These are phyloP conservation scores for Brachionus koreanus DNA, from an alignment of 1,140 invertebrate genomes.

Conservation along the genomic window DNA sequence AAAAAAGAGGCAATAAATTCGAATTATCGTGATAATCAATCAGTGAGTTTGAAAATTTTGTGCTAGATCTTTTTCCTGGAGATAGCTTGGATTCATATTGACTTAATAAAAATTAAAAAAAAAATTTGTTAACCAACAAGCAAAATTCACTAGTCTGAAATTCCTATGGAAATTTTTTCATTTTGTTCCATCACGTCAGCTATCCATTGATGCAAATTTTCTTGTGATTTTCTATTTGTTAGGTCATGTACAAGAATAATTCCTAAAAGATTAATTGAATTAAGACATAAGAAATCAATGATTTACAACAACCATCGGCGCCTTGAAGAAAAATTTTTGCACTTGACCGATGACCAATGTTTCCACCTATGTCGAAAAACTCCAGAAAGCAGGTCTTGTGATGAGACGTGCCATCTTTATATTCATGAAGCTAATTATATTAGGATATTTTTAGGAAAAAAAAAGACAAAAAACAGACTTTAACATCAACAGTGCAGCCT, in stretches of 20 bases:
- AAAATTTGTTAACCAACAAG: no score
- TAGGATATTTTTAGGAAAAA: background rate
- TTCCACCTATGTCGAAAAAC: constrained; percentile 92
- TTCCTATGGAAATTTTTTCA: background rate
- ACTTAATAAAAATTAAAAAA: background rate
- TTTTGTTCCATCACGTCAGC: constrained; percentile 72
- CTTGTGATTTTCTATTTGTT: constrained; percentile 88
- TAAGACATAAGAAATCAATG: background rate
- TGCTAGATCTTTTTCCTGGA: background rate
- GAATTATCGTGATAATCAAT: background rate
- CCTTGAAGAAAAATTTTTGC: constrained; percentile 81
- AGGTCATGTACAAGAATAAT: constrained; percentile 92
- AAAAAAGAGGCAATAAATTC: constrained; percentile 63
- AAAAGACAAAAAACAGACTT: constrained; percentile 58
- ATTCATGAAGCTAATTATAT: constrained; percentile 72
- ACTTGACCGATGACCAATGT: constrained; percentile 81
- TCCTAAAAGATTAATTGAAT: constrained; percentile 63
- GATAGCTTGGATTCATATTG: background rate
- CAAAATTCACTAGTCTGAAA: background rate
- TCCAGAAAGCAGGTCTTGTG: constrained; percentile 89
- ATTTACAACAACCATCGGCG: constrained; percentile 73
- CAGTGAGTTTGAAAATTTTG: background rate
- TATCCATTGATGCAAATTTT: constrained; percentile 86
- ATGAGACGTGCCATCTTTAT: constrained; percentile 79
- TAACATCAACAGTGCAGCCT: constrained; percentile 89